These are phyloP conservation scores for Philaenus spumarius DNA, from an alignment of 1,140 invertebrate species.

Conservation along the genomic window DNA sequence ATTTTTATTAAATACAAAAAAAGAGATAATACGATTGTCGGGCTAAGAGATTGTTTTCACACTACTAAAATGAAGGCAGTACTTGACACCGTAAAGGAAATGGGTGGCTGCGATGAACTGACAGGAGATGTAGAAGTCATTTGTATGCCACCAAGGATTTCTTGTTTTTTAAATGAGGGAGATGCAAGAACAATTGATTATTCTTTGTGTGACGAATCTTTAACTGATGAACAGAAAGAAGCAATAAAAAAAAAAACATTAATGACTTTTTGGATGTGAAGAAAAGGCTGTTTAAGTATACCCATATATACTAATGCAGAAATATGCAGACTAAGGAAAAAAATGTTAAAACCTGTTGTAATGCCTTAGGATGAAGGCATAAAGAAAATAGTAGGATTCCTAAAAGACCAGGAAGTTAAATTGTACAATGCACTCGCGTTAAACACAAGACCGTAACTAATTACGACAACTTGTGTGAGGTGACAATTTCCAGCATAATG, in stretches of 20 bases:
- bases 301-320: not conserved
- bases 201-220: too few species aligned
- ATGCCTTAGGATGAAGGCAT: not conserved
- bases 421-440: too few species aligned
- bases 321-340: not conserved
- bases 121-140: not conserved
- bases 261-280: too few species aligned
- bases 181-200: not conserved
- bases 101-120: not conserved
- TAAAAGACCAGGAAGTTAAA: too few species aligned
- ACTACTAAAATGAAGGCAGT: not conserved
- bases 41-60: not conserved
- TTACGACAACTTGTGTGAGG: not conserved
- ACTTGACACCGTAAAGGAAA: too few species aligned
- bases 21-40: not conserved
- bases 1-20: not conserved
- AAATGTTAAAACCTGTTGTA: not conserved
- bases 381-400: too few species aligned
- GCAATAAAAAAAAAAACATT: not conserved
- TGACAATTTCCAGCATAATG: not conserved
- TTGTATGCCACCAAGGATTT: not conserved
- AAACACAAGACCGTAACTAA: not conserved
- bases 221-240: not conserved
- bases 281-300: not conserved
- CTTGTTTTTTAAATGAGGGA: not conserved